phyloP scores from a whole-genome alignment of 35 echinoderm and acorn worm genomes.

The Heliocidaris tuberculata region DNA sequence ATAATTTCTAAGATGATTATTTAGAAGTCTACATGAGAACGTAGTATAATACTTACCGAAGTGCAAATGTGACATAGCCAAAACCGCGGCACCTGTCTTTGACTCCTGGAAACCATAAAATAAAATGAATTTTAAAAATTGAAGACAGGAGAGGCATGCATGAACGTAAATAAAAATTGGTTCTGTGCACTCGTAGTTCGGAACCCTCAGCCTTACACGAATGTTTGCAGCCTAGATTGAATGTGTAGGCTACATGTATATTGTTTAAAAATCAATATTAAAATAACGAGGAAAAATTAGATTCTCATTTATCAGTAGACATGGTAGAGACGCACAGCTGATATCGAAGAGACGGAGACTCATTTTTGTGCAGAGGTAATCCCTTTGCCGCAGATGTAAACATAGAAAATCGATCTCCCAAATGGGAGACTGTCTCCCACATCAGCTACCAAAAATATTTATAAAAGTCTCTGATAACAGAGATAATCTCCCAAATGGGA shows the following conservation, averaged over 20 bases:
- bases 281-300: not conserved
- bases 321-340: too few relatives aligned
- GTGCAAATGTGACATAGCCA: conserved; percentile 82
- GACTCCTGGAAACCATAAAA: conserved; percentile 54
- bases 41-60: conserved; percentile 50
- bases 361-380: too few relatives aligned
- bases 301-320: not conserved
- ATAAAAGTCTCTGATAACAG: too few relatives aligned
- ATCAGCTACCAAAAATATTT: too few relatives aligned
- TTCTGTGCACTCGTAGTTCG: too few relatives aligned
- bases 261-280: not conserved
- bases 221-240: not conserved
- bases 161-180: not conserved
- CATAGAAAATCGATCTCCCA: too few relatives aligned
- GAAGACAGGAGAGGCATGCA: not conserved
- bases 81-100: conserved; percentile 74
- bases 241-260: not conserved
- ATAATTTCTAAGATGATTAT: not conserved
- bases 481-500: too few relatives aligned
- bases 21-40: not conserved
- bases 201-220: too few relatives aligned
- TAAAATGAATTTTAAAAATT: not conserved
- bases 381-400: too few relatives aligned
- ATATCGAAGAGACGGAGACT: too few relatives aligned
- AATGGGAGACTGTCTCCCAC: too few relatives aligned